These are phyloP conservation scores for Istiophorus platypterus DNA, from an alignment of 2,113 vertebrate genomes.

Conservation along the genomic window DNA sequence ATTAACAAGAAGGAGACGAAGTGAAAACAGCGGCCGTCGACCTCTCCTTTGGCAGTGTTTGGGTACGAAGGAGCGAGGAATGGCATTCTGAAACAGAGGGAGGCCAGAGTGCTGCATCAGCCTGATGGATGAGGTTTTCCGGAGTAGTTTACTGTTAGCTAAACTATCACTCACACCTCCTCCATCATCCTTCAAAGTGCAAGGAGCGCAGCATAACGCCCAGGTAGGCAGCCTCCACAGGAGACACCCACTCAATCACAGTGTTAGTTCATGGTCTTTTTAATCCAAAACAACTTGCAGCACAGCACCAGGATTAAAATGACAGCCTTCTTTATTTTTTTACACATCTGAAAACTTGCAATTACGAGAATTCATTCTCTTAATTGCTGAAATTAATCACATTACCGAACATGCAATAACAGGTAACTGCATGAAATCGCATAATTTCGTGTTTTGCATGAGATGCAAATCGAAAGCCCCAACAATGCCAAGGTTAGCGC, in stretches of 20 bases:
- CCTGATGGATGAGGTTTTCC: slow-evolving; percentile 44
- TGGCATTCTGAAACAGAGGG: neutral
- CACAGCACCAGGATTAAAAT: neutral
- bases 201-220: slow-evolving; percentile 9
- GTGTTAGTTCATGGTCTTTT: slow-evolving; percentile 26
- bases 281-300: slow-evolving; percentile 19
- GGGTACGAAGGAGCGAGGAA: neutral
- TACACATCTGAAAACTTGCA: neutral
- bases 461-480: neutral
- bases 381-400: no score
- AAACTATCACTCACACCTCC: slow-evolving; percentile 43
- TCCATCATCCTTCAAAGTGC: slow-evolving; percentile 37
- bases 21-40: neutral
- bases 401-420: slow-evolving; percentile 8
- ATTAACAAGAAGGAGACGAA: slow-evolving; percentile 3
- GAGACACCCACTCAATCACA: slow-evolving; percentile 42
- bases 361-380: slow-evolving; percentile 2
- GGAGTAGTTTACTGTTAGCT: slow-evolving; percentile 20
- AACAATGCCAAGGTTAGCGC: neutral
- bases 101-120: slow-evolving; percentile 14
- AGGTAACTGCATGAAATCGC: neutral
- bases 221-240: slow-evolving; percentile 32
- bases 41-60: neutral
- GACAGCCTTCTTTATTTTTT: neutral
- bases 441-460: neutral